Conservation (phyloP, 2,797 vertebrate genomes). For the Taenioides sp. region DNA sequence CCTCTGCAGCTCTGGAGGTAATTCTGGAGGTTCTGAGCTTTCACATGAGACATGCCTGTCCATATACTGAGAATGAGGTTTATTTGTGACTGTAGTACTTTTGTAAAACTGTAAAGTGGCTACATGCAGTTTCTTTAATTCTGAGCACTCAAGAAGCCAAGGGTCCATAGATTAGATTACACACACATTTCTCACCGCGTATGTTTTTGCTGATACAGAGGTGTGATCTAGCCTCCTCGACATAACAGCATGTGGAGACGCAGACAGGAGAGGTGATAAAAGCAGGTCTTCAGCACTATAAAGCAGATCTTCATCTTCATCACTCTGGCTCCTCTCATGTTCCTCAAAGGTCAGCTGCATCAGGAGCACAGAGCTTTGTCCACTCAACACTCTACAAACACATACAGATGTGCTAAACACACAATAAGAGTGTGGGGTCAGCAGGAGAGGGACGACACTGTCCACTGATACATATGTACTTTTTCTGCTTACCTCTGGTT, state of each 20-base stretch:
- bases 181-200: not conserved
- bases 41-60: too few species aligned
- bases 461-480: not conserved
- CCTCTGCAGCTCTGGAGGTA: too few species aligned
- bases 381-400: not conserved
- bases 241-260: not conserved
- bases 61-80: too few species aligned
- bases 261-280: not conserved
- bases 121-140: too few species aligned
- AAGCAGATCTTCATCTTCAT: not conserved
- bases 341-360: conserved; percentile 1
- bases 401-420: not conserved
- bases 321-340: not conserved
- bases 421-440: not conserved
- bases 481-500: not conserved
- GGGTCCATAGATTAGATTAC: not conserved
- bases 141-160: not conserved
- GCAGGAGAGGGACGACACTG: not conserved
- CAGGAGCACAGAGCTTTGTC: not conserved
- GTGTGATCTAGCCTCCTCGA: not conserved
- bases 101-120: too few species aligned
- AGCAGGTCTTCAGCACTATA: not conserved
- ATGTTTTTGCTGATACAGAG: not conserved
- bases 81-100: too few species aligned
- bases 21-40: too few species aligned